Base-by-base conservation (phyloP, 2,888 invertebrate genomes). In the Apamea crenata region DNA sequence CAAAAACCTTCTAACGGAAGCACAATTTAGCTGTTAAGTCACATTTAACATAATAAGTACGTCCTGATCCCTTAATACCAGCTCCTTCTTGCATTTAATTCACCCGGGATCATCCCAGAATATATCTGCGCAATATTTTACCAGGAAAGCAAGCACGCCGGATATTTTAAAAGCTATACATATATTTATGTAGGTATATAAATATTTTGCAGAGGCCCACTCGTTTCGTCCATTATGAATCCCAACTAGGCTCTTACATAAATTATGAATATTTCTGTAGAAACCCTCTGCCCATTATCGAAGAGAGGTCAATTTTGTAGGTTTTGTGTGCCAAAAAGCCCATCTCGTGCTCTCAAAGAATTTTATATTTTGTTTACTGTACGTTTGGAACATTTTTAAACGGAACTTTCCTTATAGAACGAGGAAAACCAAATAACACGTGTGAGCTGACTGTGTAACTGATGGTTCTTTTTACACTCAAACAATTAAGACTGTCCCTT, bases 211-310 rank as follows among this genome's bases (percentile, higher is more conserved):
- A 78, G 77, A 61, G 78, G 68, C 67, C 77, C 76, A 75, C 80
- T 77, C 59, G 47, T 66, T 76, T 29, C 80, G 50, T 76, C 78
- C 85, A 89, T 89, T 88, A 89, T 87, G 82, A 84, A 87, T 87
- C 82, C 82, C 75, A 88, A 88, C 82, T 87, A 83, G 87, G 77
- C 44, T 69, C 82, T 75, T 82, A 71, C 83, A 89, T 89, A 88
- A 89, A 88, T 89, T 89, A 89, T 89, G 85, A 85, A 83, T 87
- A 88, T 84, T 88, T 78, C 83, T 82, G 71, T 44, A 65, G 56
- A 78, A 80, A 74, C 82, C 87, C 79, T 81, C 76, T 40, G 68
- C 71, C 87, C 81, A 82, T 89, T 88, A 89, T 89, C 82, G 88
- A 85, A 77, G 59, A 74, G 84, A 83, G 88, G 90, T 89, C 87